Evolutionary conservation across 2,888 invertebrate species (phyloP).

Genomic region (Acanthosoma haemorrhoidale): DNA sequence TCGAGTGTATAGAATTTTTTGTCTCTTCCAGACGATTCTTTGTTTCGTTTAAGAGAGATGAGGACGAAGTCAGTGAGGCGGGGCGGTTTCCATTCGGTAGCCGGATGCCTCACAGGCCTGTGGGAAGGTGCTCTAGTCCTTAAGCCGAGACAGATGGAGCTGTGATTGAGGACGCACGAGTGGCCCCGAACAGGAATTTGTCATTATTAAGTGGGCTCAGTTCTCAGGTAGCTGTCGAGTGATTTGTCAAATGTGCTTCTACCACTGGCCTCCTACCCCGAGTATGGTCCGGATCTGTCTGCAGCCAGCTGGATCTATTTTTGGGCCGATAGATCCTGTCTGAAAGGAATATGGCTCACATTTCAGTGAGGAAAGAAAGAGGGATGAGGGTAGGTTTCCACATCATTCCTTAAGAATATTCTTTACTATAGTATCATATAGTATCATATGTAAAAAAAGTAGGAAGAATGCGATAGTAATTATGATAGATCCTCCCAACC

Average conservation of each 20-base stretch:
- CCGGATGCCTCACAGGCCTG: background rate
- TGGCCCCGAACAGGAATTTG: conserved; percentile 9
- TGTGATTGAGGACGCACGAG: conserved; percentile 16
- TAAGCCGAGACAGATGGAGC: conserved; percentile 2
- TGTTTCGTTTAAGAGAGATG: conserved; percentile 13
- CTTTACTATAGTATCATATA: no score
- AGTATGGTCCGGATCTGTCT: no score
- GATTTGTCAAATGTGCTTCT: conserved; percentile 3
- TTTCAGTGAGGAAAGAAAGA: no score
- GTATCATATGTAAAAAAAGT: no score
- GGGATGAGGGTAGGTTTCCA: no score
- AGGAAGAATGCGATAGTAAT: no score
- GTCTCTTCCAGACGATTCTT: background rate
- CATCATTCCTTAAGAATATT: no score
- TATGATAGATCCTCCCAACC: no score
- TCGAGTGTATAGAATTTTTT: background rate
- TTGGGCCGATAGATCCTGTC: no score
- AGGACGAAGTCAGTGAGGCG: conserved; percentile 1
- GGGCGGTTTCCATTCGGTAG: no score
- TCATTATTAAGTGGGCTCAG: conserved; percentile 22
- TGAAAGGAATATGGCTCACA: no score
- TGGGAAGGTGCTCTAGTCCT: background rate
- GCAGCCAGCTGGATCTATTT: background rate
- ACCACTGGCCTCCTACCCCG: background rate
- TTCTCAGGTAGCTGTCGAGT: background rate